Evolutionary conservation across 2,113 vertebrate species (phyloP), one percentile per base, ranked within the genome.

Genomic region (Clarias macrocephalus): DNA sequence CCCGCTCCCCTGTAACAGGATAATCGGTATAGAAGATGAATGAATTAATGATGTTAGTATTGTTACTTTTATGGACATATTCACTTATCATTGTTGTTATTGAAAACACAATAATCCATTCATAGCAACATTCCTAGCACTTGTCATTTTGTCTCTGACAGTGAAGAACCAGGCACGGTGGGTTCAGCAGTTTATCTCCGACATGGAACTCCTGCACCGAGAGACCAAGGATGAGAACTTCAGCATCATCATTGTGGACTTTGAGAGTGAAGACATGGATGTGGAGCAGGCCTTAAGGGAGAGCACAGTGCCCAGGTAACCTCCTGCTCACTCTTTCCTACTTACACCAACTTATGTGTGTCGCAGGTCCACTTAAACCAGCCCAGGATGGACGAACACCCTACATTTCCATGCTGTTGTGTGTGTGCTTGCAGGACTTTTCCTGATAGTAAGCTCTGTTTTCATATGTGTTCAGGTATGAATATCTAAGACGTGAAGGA

Each of bases 101-200:
- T 6, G 18, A 37, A 3, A 72, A 42, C 28, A 66, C 25, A 52
- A 15, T 76, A 12, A 76, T 77, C 15, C 5, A n/a, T 1, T 77
- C 30, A 8, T 59, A 80, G 28, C 33, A 37, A 37, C 33, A 37
- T n/a, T 59, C 56, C 57, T 3, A 59, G 28, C 18, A 80, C 52
- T 59, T 80, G 13, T 42, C 10, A 11, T 81, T 88, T 13, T 84
- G 57, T 86, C 37, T 89, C n/a, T 82, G 59, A 48, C 93, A 99
- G 98, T 99, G 91, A 99, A 99, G 94, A 99, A 99, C 94, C 98
- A 99, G 92, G 98, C 98, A 0, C 97, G 98, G 88, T 99, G 98
- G 98, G 97, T 99, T 16, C 96, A 97, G 83, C 98, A 97, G 95
- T 99, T 99, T 89, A 98, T 99, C 94, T 94, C 94, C 0, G 98